Percentiles rank a stretch among this genome's conserved stretches.
phyloP scores from a whole-genome alignment of 2,113 vertebrate genomes.

The Sceloporus tristichus region DNA sequence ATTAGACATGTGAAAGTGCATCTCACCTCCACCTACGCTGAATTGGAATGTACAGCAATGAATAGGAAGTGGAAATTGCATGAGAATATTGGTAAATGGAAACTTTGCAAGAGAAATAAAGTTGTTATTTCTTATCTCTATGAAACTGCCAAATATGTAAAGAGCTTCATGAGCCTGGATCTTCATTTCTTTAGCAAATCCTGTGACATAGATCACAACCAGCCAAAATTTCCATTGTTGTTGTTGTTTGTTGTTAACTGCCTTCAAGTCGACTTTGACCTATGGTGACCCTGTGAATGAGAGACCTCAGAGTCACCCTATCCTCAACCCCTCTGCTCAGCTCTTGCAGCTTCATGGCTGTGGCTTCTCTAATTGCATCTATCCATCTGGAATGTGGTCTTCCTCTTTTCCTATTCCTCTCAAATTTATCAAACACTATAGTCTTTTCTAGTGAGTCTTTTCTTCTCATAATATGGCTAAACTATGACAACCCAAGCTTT shows the following conservation, averaged over 20 bases:
- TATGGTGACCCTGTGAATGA: no score
- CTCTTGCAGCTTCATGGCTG: no score
- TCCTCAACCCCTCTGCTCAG: no score
- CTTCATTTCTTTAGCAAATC: not conserved
- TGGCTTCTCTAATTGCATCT: no score
- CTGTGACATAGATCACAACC: not conserved
- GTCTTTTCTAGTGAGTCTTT: not conserved
- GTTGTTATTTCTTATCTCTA: not conserved
- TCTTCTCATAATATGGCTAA: no score
- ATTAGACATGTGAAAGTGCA: constrained; percentile 65
- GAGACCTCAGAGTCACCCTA: no score
- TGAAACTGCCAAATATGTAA: not conserved
- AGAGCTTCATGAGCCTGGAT: not conserved
- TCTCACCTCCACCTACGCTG: constrained; percentile 33
- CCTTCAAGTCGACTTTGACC: no score
- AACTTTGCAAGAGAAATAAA: constrained; percentile 48
- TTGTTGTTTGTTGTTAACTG: no score
- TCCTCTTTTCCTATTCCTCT: not conserved
- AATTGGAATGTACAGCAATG: constrained; percentile 37
- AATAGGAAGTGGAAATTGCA: constrained; percentile 18
- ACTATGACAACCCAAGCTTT: no score
- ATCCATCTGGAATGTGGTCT: no score
- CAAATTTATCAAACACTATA: not conserved
- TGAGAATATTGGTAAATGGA: not conserved
- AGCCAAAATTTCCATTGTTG: no score